Conservation (phyloP, 2,888 invertebrate species). For the Notocelia uddmanniana region DNA sequence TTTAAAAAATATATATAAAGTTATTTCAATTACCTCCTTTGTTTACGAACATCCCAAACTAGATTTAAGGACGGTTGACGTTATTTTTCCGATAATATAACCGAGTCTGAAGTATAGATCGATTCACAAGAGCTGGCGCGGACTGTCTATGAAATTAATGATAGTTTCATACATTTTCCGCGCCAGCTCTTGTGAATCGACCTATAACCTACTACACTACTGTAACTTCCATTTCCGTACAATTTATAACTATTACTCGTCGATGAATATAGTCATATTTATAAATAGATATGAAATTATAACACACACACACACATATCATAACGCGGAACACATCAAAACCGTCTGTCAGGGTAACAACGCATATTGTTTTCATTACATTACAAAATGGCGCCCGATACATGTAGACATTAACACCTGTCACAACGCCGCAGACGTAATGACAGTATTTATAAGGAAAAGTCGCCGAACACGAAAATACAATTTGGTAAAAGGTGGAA, state of each 20-base stretch:
- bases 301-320: background rate
- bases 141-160: too few relatives aligned
- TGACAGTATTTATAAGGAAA: constrained; percentile 86
- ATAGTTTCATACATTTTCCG: too few relatives aligned
- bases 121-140: too few relatives aligned
- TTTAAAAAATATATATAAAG: too few relatives aligned
- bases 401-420: constrained; percentile 80
- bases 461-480: constrained; percentile 84
- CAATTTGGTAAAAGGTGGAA: constrained; percentile 84
- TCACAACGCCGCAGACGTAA: constrained; percentile 80
- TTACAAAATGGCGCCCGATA: constrained; percentile 72
- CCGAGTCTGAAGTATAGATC: too few relatives aligned
- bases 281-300: constrained; percentile 20
- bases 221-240: background rate
- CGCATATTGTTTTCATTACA: constrained; percentile 72
- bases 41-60: too few relatives aligned
- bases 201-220: too few relatives aligned
- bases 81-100: too few relatives aligned
- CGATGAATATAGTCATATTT: constrained; percentile 10
- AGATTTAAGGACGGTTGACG: too few relatives aligned
- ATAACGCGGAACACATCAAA: constrained; percentile 11
- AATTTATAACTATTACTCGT: background rate
- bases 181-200: too few relatives aligned
- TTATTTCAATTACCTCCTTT: too few relatives aligned
- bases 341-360: constrained; percentile 48